Conservation (phyloP, 2,888 invertebrate species). For the Microctonus brassicae region DNA sequence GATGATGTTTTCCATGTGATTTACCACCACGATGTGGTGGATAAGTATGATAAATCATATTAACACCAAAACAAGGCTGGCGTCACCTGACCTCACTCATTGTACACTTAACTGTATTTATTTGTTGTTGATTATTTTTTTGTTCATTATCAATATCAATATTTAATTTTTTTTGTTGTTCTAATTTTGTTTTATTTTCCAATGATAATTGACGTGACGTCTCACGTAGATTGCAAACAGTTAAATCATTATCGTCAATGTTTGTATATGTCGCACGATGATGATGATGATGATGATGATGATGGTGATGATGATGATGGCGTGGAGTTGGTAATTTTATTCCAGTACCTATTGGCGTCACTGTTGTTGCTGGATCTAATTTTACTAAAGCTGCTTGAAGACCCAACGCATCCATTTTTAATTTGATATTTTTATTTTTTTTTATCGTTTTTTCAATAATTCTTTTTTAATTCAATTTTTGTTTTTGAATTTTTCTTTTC, state of each 20-base stretch:
- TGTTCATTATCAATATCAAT: conserved; percentile 23
- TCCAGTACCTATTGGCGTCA: conserved; percentile 63
- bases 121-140: conserved; percentile 35
- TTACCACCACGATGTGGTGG: conserved; percentile 65
- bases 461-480: neutral
- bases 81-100: conserved; percentile 63
- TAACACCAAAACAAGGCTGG: conserved; percentile 65
- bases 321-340: conserved; percentile 55
- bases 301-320: conserved; percentile 35
- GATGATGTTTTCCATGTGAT: conserved; percentile 64
- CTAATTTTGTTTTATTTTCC: conserved; percentile 16
- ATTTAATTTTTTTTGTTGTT: conserved; percentile 11
- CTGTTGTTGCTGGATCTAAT: conserved; percentile 66
- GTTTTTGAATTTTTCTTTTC: too few relatives aligned
- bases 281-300: neutral
- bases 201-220: neutral
- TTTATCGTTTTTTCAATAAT: neutral
- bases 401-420: conserved; percentile 64
- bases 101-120: conserved; percentile 42
- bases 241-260: conserved; percentile 56
- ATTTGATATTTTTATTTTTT: conserved; percentile 13
- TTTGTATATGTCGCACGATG: conserved; percentile 35
- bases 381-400: conserved; percentile 66
- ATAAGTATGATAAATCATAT: conserved; percentile 67
- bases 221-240: conserved; percentile 48